Base-by-base conservation (phyloP, 2,888 invertebrate genomes). In the Ypsolopha scabrella region DNA sequence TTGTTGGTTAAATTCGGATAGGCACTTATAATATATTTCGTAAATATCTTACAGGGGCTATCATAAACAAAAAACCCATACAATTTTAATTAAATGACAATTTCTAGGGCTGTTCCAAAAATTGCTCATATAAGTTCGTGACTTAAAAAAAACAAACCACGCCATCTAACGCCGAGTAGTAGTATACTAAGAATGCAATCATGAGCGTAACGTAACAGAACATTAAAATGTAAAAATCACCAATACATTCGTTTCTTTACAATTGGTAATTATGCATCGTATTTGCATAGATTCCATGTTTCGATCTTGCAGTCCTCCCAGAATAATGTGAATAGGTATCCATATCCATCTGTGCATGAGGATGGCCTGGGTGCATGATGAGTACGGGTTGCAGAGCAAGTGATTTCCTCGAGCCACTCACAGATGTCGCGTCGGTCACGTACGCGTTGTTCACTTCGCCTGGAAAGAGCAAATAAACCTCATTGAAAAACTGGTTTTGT, bases 361-460 rank as follows among this genome's bases (percentile, higher is more conserved):
- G 91, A 4, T 24, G 24, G 24, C 24, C 24, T 24, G 24, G 24
- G 41, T 93, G 93, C 87, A 94, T 92, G 63, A 96, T 80, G 49
- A 96, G 82, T 7, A 97, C 95, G 1, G 96, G 96, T 75, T 96
- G 94, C 8, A 96, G 80, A 50, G 95, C 95, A 7, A 96, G 85
- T 0, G 95, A 95, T 74, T 96, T 96, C 52, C 96, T 87, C 0
- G 95, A 96, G 0, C 93, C 93, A 8, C 94, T 92, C 50, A 95
- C 90, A 58, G 95, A 95, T 58, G 93, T 93, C 34, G 92, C 93
- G 72, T 96, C 96, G 10, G 93, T 94, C 54, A 96, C 91, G 75
- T 94, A 96, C 7, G 93, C 95, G 63, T 93, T 92, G 82, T 96
- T 96, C 60, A 95, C 93, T 87, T 96, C 95, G 57, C 95, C 96